Conservation (phyloP, 2,888 invertebrate genomes). For the Listrodromus nycthemerus region DNA sequence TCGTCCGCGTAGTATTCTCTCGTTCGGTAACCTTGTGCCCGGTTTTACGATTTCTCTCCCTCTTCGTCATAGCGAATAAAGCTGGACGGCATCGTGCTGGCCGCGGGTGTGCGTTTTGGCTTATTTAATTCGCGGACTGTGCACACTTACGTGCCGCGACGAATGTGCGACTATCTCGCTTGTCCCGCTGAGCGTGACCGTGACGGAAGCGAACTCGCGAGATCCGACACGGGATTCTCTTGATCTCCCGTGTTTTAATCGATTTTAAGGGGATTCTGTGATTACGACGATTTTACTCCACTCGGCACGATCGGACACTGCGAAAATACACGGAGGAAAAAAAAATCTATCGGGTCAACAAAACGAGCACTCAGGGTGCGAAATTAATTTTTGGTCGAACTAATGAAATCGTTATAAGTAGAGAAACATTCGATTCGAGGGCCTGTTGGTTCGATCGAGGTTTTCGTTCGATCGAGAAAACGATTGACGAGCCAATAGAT, state of each 20-base stretch:
- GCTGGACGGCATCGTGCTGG: constrained; percentile 19
- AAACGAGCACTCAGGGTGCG: too few relatives aligned
- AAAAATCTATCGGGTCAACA: too few relatives aligned
- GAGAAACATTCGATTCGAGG: too few relatives aligned
- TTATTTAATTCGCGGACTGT: constrained; percentile 54
- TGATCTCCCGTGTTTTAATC: neutral
- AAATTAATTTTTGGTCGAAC: too few relatives aligned
- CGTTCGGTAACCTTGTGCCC: constrained; percentile 30
- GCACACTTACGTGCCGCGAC: constrained; percentile 5
- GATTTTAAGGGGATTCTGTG: neutral
- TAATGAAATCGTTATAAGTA: too few relatives aligned
- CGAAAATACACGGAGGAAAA: neutral
- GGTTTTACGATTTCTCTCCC: constrained; percentile 41
- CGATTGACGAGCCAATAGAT: too few relatives aligned
- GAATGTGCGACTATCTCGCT: neutral
- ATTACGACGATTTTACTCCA: constrained; percentile 4
- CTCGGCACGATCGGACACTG: neutral
- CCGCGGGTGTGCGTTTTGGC: constrained; percentile 42
- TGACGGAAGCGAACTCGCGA: neutral
- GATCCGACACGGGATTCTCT: neutral
- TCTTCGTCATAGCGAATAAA: neutral
- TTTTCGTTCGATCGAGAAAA: too few relatives aligned
- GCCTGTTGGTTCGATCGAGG: too few relatives aligned
- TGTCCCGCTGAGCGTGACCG: neutral
- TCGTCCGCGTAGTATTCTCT: neutral